Base-by-base conservation (phyloP, 2,797 vertebrate species). In the Xiphophorus birchmanni region DNA sequence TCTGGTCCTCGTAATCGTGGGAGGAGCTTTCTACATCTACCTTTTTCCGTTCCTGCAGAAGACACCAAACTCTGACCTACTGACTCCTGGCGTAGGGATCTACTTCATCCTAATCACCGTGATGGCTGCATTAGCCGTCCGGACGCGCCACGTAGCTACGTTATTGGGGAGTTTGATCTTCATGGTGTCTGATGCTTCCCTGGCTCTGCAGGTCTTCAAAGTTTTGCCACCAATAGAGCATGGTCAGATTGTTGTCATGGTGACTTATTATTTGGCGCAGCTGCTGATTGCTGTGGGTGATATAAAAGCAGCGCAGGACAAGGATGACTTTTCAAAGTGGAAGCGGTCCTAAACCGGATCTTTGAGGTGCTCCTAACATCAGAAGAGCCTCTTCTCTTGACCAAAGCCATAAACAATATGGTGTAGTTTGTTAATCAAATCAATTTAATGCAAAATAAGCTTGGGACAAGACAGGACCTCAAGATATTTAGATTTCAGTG, bases 221-320 rank as follows among this genome's bases (percentile, higher is more conserved):
- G 89, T 83, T 7, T 50, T 83, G 0, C 40, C 95, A 23, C 80
- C 88, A 0, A 44, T 89, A 21, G 58, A 90, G 67, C 69, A 95
- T 0, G 88, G 92, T 4, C 87, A 83, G 2, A 8, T 80, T 7
- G 0, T 95, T 40, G 84, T 96, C 81, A 99, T 99, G 97, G 85
- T 80, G 21, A 96, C 96, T 2, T 98, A 98, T 84, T 99, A 97
- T 67, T 74, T 94, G 0, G 96, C 96, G 0, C 97, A 98, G 93
- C 37, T 96, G 18, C 91, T 97, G 11, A 96, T 99, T 0, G 87
- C 96, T 0, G 82, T 96, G n/a, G 95, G 96, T 0, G 96, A 96
- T 18, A 45, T 96, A 18, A 93, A 80, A 40, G 92, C 91, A 40
- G 78, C 85, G 21, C 95, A 94, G 0, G 72, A 58, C 32, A 81